Base-by-base conservation (phyloP, 2,113 vertebrate species). In the Leptobrachium leishanense region DNA sequence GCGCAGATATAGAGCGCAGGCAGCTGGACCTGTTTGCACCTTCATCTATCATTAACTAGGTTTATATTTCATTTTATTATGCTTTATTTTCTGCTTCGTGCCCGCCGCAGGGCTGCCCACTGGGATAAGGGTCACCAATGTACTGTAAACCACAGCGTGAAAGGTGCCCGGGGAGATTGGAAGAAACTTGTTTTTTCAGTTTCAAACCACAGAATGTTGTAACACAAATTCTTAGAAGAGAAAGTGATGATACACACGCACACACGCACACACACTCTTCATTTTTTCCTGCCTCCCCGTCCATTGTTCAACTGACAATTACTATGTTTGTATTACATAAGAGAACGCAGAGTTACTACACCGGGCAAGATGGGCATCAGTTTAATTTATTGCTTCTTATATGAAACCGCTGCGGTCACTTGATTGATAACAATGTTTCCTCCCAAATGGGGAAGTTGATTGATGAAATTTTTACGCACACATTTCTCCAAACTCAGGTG, bases 131-230 rank as follows among this genome's bases (percentile, higher is more conserved):
- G 41, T 74, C 66, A 63, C 5, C 7, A 42, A 2, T 50, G 43
- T 53, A 76, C 66, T 54, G 44, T 68, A 67, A 75, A 81, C 82
- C 82, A 83, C 82, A 83, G 71, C 40, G 68, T 13, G 54, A 71
- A 83, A 83, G 82, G 82, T 83, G 77, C 82, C 12, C 41, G 43
- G 74, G 54, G 46, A 80, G 82, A 83, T 83, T 80, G 66, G 73
- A 42, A 50, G 70, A 67, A 82, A 43, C 53, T 77, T 54, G 68
- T 66, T 77, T 72, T 53, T 76, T 76, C 79, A n/a, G 73, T 83
- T 83, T 46, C 42, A 53, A 80, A 83, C 82, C 82, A 66, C 77
- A 83, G 68, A 9, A 66, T 75, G 64, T 57, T 39, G 73, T 81
- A 72, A 72, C 42, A 66, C 11, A 40, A 50, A 72, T 83, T 83